A percentile compares a stretch with the other conserved stretches of the same genome.
phyloP scores from a whole-genome alignment of 1,140 invertebrate species.

The Scaptomyza hsui region DNA sequence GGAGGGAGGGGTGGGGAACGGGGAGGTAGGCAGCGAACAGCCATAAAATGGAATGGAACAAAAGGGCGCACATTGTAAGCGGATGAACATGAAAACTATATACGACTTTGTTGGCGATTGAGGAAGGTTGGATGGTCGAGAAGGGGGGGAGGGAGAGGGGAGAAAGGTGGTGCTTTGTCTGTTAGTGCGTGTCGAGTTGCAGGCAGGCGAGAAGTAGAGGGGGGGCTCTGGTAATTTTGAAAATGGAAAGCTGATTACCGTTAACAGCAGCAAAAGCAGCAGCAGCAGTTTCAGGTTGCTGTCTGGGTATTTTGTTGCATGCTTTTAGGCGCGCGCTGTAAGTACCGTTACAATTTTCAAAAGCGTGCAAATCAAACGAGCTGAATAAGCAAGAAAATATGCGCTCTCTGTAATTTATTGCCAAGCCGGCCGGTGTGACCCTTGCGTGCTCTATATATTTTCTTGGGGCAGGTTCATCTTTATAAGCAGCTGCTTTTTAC shows the following conservation, averaged over 20 bases:
- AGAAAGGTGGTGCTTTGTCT: not conserved
- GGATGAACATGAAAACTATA: constrained; percentile 64
- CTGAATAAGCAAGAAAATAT: not conserved
- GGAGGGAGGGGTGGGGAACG: not conserved
- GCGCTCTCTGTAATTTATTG: constrained; percentile 36
- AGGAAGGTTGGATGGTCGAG: too few species aligned
- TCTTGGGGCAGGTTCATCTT: constrained; percentile 51
- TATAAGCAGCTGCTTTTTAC: not conserved
- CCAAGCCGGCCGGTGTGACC: constrained; percentile 19
- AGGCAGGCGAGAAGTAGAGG: not conserved
- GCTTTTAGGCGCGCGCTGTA: constrained; percentile 28
- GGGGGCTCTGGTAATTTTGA: constrained; percentile 19
- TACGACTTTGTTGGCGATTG: constrained; percentile 25
- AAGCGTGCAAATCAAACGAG: too few species aligned
- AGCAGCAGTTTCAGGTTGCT: constrained; percentile 5
- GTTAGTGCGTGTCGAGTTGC: constrained; percentile 21
- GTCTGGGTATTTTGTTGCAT: constrained; percentile 23
- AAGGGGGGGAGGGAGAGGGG: not conserved
- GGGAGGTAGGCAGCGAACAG: not conserved
- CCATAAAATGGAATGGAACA: constrained; percentile 39
- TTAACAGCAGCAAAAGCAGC: constrained; percentile 14
- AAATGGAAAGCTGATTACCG: constrained; percentile 57
- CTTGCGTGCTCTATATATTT: constrained; percentile 6
- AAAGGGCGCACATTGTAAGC: constrained; percentile 45
- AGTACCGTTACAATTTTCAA: constrained; percentile 3